Percentiles rank a stretch among this genome's conserved stretches.
These are phyloP conservation scores for Berghia stephanieae DNA, from an alignment of 1,140 invertebrate genomes.

Conservation along the genomic window DNA sequence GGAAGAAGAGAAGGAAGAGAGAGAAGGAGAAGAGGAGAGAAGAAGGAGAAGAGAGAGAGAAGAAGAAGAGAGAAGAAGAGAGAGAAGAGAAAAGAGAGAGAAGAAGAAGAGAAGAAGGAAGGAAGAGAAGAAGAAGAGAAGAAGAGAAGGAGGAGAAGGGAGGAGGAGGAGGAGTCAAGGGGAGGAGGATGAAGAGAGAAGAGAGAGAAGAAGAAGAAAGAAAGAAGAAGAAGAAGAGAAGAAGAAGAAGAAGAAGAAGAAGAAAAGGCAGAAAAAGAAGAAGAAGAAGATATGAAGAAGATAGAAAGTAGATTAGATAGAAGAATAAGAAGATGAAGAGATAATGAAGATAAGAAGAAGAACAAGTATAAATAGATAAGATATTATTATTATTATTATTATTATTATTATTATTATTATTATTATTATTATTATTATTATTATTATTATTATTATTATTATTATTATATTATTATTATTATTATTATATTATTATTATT, in stretches of 20 bases:
- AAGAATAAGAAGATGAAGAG: neutral
- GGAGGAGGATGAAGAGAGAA: neutral
- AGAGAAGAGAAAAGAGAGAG: neutral
- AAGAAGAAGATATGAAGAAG: too few relatives aligned
- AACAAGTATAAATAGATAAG: too few relatives aligned
- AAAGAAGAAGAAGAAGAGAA: neutral
- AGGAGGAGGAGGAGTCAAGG: neutral
- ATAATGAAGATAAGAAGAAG: neutral
- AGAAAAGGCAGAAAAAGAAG: slow-evolving; percentile 1
- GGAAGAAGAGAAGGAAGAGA: neutral
- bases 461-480: too few relatives aligned
- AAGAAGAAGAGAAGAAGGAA: neutral
- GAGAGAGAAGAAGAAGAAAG: neutral
- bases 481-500: too few relatives aligned
- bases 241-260: slow-evolving; percentile 6
- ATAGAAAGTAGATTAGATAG: slow-evolving; percentile 1
- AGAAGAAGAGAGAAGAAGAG: neutral
- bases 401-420: too few relatives aligned
- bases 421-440: too few relatives aligned
- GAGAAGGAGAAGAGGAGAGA: slow-evolving; percentile 26
- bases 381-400: too few relatives aligned
- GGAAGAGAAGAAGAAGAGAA: neutral
- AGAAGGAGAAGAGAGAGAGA: neutral
- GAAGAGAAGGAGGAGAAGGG: neutral
- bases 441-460: too few relatives aligned